A percentile compares a stretch with the other conserved stretches of the same genome.
Evolutionary conservation across 2,113 vertebrate genomes (phyloP).

Genomic region (Arothron firmamentum): DNA sequence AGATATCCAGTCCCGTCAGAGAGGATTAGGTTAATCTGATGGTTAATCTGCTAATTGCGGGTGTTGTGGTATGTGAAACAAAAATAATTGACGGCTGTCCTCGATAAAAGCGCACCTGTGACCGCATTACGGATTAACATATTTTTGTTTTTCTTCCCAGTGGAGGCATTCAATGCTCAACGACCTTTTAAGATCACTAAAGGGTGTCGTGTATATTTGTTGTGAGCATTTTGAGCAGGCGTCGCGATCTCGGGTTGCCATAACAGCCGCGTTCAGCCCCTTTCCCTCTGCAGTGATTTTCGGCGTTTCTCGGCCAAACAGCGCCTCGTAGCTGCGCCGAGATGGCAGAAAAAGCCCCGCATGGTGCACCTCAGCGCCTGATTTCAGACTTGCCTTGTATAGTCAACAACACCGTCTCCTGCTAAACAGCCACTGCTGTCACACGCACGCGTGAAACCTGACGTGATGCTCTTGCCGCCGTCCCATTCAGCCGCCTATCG

Average conservation of each 20-base stretch:
- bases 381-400: conserved; percentile 26
- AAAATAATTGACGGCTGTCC: background rate
- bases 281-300: conserved; percentile 28
- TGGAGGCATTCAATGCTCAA: background rate
- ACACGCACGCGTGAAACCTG: conserved; percentile 68
- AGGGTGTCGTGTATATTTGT: background rate
- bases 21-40: too few species aligned
- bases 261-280: conserved; percentile 18
- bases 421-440: conserved; percentile 43
- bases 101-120: conserved; percentile 21
- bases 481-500: conserved; percentile 53
- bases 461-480: conserved; percentile 55
- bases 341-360: background rate
- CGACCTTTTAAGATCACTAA: too few species aligned
- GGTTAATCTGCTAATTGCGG: too few species aligned
- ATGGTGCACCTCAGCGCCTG: background rate
- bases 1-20: too few species aligned
- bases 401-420: conserved; percentile 46
- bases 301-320: background rate
- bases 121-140: conserved; percentile 14
- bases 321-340: conserved; percentile 26
- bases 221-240: background rate
- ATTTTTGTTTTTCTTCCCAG: background rate
- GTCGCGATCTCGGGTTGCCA: conserved; percentile 23
- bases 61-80: too few species aligned